Evolutionary conservation across 1,140 invertebrate genomes (phyloP), one percentile per base, ranked within the genome.

Genomic region (Bombus confusus): DNA sequence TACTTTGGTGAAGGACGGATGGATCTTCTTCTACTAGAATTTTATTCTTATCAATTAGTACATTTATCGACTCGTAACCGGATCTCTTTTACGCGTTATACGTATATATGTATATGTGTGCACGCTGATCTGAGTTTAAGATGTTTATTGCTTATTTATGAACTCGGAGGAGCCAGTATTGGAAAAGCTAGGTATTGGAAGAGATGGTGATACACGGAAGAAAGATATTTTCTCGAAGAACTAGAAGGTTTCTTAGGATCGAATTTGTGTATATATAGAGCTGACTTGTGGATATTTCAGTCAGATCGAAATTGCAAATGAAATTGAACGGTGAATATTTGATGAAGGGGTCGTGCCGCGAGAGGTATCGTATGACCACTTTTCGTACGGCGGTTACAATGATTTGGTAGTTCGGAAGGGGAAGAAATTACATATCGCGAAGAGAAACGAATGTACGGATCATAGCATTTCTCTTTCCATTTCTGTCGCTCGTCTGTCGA

Each of bases 261-360:
- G 47, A 75, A 47, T 75, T 9, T 25, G n/a, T 6, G 41, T 15
- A 41, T 47, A 28, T 12, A 31, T 22, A 75, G 34, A 28, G 74
- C 31, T 37, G 77, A 69, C 41, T 52, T 37, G 43, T 28, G 64
- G n/a, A 66, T 52, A 52, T n/a, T 69, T 69, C 41, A 22, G 22
- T 13, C 34, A 13, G 75, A n/a, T 28, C 62, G 77, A 80, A 80
- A 80, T 80, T 80, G 77, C 77, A 66, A 69, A 68, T 80, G 64
- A 68, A 80, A 80, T 80, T 80, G 64, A 69, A 80, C 41, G 77
- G 31, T 80, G 77, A 68, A 80, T 69, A 64, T 80, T 69, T 69
- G 77, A 80, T 80, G 43, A 41, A 10, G 62, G 28, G 31, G 18
- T n/a, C 25, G 74, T 41, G 10, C 25, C 25, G 25, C 12, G 52